Base-by-base conservation (phyloP, 1,140 invertebrate species). In the Drosophila tropicalis region DNA sequence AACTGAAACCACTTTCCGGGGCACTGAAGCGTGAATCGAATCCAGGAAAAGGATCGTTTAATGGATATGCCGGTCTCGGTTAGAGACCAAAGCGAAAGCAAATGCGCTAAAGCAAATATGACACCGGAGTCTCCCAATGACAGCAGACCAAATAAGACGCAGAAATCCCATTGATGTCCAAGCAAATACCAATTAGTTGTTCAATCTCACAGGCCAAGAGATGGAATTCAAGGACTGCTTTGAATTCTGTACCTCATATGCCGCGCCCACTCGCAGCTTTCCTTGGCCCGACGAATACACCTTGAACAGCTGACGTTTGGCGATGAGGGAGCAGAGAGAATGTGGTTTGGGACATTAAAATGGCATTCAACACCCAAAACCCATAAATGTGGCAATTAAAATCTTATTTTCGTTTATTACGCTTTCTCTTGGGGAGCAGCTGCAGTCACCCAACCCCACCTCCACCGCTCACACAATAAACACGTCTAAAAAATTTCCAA, bases 381-480 rank as follows among this genome's bases (percentile, higher is more conserved):
- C 76, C 84, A 87, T 89, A 89, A 83, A 80, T 64, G 69, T 73
- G 73, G 80, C 84, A 87, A 87, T 87, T 87, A 87, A 87, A 87
- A 87, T 84, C 84, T 87, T 87, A 87, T 87, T 87, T 87, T 78
- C 84, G 76, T 81, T 87, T 87, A 89, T 87, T 87, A 87, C 76
- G 77, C 83, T 87, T 81, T 15, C 51, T 47, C 25, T 39, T 22
- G 3, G 41, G 41, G 19, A 80, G 54, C 73, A 87, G 84, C 80
- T 89, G 84, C 78, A 69, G 62, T 25, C 58, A 44, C 9, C 19
- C 44, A 22, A 19, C 17, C 12, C 15, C 44, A 39, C 47, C 54
- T 4, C 41, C 12, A 6, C 19, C 61, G 57, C 17, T 40, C 22
- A 34, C 63, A 51, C 71, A 89, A 87, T 87, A 89, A 87, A 87